phyloP scores from a whole-genome alignment of 2,797 vertebrate species.

The Lacerta viridis region DNA sequence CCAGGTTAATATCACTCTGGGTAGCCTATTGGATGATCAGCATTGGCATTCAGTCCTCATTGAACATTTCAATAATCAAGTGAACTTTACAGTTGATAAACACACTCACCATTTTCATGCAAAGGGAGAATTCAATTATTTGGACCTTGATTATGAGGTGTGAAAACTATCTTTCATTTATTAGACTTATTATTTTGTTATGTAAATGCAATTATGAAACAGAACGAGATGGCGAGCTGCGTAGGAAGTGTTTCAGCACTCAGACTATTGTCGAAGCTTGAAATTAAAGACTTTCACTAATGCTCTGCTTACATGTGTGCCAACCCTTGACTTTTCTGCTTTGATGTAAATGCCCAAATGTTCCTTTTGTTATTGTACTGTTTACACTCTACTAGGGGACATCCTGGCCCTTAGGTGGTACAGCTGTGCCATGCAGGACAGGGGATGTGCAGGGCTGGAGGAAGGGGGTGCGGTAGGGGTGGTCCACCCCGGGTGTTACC shows the following conservation, averaged over 20 bases:
- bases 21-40: conserved; percentile 93
- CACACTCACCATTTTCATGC: conserved; percentile 85
- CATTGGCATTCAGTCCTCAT: conserved; percentile 92
- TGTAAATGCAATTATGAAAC: conserved; percentile 21
- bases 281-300: neutral
- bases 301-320: neutral
- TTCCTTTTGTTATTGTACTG: neutral
- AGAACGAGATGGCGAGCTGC: neutral
- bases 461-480: too few relatives aligned
- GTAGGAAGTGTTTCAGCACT: conserved; percentile 32
- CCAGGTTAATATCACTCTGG: conserved; percentile 82
- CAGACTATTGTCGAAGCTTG: conserved; percentile 14
- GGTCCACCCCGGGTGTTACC: too few relatives aligned
- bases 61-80: conserved; percentile 84
- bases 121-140: conserved; percentile 84
- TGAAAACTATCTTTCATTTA: conserved; percentile 77
- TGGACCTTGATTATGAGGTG: conserved; percentile 90
- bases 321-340: neutral
- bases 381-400: neutral
- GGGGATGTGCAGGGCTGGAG: neutral
- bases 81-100: conserved; percentile 94
- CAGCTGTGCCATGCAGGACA: neutral
- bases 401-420: neutral
- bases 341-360: conserved; percentile 3
- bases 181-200: conserved; percentile 50